Evolutionary conservation across 1,140 invertebrate genomes (phyloP).

Genomic region (Megalonaias nervosa): DNA sequence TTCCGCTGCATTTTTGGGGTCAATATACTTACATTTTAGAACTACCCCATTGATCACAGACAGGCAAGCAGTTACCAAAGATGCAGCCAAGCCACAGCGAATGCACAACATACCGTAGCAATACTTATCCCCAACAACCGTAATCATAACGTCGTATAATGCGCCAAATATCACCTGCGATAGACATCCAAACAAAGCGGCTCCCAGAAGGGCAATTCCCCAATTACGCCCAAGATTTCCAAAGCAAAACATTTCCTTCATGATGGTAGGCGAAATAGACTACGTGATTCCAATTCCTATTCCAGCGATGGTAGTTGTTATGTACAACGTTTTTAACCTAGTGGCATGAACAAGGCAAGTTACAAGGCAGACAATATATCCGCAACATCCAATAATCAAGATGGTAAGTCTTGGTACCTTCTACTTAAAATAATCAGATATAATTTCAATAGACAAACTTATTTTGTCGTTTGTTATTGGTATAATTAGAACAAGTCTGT

Average conservation of each 20-base stretch:
- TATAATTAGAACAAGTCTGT: constrained; percentile 29
- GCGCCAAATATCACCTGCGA: constrained; percentile 39
- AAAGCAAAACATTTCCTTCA: constrained; percentile 49
- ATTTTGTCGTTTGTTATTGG: constrained; percentile 32
- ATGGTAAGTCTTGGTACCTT: constrained; percentile 26
- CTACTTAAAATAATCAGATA: constrained; percentile 40
- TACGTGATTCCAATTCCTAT: constrained; percentile 41
- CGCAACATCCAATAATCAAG: constrained; percentile 1
- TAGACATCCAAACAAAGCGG: constrained; percentile 28
- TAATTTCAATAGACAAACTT: constrained; percentile 28
- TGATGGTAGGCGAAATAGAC: constrained; percentile 41
- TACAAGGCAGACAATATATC: neutral
- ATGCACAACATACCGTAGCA: constrained; percentile 27
- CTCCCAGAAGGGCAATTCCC: constrained; percentile 41
- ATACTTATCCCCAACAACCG: constrained; percentile 3
- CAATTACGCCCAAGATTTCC: constrained; percentile 48
- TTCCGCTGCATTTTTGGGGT: no score
- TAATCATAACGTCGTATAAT: constrained; percentile 35
- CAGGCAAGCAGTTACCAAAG: constrained; percentile 3
- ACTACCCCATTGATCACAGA: neutral
- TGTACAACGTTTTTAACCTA: constrained; percentile 17
- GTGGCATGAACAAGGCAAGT: constrained; percentile 15
- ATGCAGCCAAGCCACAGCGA: constrained; percentile 11
- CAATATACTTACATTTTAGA: neutral
- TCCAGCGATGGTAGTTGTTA: constrained; percentile 38